Evolutionary conservation across 1,140 invertebrate genomes (phyloP), one percentile per base, ranked within the genome.

Genomic region (Tetramorium parvispinum): DNA sequence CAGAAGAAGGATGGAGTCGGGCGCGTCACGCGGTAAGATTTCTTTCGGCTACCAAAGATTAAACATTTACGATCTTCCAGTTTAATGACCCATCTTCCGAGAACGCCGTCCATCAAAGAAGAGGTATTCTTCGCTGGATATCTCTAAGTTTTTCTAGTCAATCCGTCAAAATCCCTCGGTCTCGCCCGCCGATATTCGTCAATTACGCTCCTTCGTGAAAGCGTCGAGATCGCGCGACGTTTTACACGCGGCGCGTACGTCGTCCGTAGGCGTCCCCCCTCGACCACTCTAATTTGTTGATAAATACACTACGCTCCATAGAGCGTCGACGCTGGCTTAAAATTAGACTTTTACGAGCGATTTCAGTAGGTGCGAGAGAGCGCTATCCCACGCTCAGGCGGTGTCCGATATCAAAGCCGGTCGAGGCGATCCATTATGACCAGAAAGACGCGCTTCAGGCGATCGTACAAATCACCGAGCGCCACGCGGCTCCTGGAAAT

Each of bases 341-440:
- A 92, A 92, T 91, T 92, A 92, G 91, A 92, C 87, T 89, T 92
- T 92, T 92, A 92, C 87, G 91, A 92, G 90, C 86, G 70, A 27
- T 86, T 82, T 88, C 78, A 57, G 82, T 85, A 88, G 91, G 73
- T 89, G 82, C 88, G 66, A 91, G 87, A 82, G 78, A 85, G 46
- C 70, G 66, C 85, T 65, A 49, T 57, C 27, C 77, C 43, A 70
- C 76, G 79, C 82, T 78, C 88, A 32, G 85, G 32, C 88, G 87
- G 87, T 92, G 90, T 93, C 92, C 89, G 63, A 91, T 91, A 92
- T 91, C 91, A 92, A 93, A 92, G 88, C 53, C 59, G 63, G 16
- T 53, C 51, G 43, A 37, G 13, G 55, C 18, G 81, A 24, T 75
- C 89, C 78, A 89, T 89, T 90, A 89, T 85, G 85, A 73, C 53